Percentiles rank a stretch among this genome's conserved stretches.
phyloP scores from a whole-genome alignment of 2,888 invertebrate species.

The Amaurobius ferox region DNA sequence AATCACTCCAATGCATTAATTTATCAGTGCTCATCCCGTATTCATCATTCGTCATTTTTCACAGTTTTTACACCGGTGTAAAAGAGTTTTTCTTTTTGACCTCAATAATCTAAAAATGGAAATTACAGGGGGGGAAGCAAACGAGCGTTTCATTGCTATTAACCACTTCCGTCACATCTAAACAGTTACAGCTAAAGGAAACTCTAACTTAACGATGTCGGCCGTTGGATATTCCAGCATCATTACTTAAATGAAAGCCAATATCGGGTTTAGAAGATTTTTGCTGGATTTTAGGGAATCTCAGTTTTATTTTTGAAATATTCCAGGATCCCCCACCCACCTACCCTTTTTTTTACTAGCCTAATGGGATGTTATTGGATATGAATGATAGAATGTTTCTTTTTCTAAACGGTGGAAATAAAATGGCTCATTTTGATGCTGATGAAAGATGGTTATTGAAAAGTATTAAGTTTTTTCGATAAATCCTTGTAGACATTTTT shows the following conservation, averaged over 20 bases:
- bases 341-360: not conserved
- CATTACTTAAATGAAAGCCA: constrained; percentile 55
- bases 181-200: not conserved
- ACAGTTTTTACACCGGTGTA: no score
- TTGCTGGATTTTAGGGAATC: constrained; percentile 4
- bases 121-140: not conserved
- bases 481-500: no score
- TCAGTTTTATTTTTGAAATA: not conserved
- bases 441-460: no score
- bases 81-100: not conserved
- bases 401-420: no score
- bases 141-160: constrained; percentile 2
- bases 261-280: constrained; percentile 3
- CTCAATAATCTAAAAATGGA: not conserved
- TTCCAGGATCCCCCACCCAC: no score
- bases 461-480: no score
- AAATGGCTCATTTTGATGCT: no score
- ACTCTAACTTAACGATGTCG: constrained; percentile 25
- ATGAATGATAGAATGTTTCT: not conserved
- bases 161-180: constrained; percentile 1
- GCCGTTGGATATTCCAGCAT: constrained; percentile 23
- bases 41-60: no score
- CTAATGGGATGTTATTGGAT: not conserved
- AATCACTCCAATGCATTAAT: no score
- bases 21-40: no score